Evolutionary conservation across 2,797 vertebrate genomes (phyloP), one percentile per base, ranked within the genome.

Genomic region (Tauraco hartlaubi): DNA sequence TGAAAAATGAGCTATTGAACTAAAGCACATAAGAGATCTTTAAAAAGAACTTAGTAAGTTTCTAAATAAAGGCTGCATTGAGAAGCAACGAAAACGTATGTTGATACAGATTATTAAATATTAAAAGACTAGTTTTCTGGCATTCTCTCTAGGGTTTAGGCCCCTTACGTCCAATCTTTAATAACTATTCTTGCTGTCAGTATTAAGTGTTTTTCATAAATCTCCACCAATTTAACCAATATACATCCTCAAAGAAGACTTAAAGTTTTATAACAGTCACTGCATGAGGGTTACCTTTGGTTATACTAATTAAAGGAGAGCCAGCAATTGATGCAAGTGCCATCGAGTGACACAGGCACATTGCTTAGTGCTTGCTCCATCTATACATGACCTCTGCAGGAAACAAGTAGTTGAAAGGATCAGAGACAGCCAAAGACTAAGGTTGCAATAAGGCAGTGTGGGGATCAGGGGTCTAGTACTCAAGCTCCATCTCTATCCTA

Each of bases 61-160:
- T 85, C 76, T 85, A 39, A 84, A 91, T 90, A 96, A 93, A 72
- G 81, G 31, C 33, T 94, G 11, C 17, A 41, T 35, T 96, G 74
- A 96, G 64, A 95, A 85, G 19, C 55, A 81, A 61, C 73, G 41
- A 49, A 77, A 73, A 91, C 52, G 88, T 75, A 95, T 72, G 74
- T 33, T 96, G 97, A 96, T 71, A 75, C 44, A 88, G 56, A 88
- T 78, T 41, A 61, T 82, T 84, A 54, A 91, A 95, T 75, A 87
- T 81, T 84, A 90, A 94, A 97, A 86, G 63, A 95, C 79, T 7
- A 90, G 33, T n/a, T 74, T 75, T 93, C 73, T 82, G 62, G 5
- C 13, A 74, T 83, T 94, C 93, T 90, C 59, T 80, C 69, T 69
- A 76, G 73, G 25, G 61, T 90, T 88, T 91, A 72, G 54, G 15